phyloP scores from a whole-genome alignment of 2,113 vertebrate species.

The Pedionomus torquatus region DNA sequence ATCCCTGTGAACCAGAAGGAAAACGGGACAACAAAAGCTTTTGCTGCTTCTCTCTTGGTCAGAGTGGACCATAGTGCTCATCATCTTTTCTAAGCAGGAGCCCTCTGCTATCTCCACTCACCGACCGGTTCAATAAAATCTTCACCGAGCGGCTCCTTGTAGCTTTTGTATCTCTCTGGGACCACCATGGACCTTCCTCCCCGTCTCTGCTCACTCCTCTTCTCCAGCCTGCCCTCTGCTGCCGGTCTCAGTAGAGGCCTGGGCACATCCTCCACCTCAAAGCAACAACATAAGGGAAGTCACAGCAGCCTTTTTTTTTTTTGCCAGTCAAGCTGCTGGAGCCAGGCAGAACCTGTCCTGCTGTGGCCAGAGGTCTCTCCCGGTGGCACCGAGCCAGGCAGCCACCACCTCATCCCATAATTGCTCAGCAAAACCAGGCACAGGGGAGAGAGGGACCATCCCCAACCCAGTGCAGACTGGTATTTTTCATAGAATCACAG shows the following conservation, averaged over 20 bases:
- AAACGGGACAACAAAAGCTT: neutral
- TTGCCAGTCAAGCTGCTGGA: neutral
- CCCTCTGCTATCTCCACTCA: slow-evolving; percentile 22
- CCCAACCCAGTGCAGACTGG: neutral
- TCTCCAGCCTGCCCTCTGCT: neutral
- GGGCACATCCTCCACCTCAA: neutral
- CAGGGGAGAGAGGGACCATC: neutral
- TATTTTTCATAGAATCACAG: no score
- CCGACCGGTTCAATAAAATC: slow-evolving; percentile 73
- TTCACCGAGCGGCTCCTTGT: slow-evolving; percentile 69
- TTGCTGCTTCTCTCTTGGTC: neutral
- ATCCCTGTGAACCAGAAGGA: slow-evolving; percentile 74
- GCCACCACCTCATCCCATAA: neutral
- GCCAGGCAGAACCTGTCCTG: neutral
- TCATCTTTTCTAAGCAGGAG: neutral
- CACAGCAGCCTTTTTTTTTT: neutral
- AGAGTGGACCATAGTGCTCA: neutral
- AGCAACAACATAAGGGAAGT: neutral
- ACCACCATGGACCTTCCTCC: neutral
- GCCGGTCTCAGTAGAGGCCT: neutral
- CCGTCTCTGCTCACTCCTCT: neutral
- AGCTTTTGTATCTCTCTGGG: slow-evolving; percentile 60
- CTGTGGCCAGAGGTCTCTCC: neutral
- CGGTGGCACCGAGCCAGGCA: accelerated
- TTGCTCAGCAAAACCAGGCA: neutral